Evolutionary conservation across 1,140 invertebrate species (phyloP).

Genomic region (Fragariocoptes setiger): DNA sequence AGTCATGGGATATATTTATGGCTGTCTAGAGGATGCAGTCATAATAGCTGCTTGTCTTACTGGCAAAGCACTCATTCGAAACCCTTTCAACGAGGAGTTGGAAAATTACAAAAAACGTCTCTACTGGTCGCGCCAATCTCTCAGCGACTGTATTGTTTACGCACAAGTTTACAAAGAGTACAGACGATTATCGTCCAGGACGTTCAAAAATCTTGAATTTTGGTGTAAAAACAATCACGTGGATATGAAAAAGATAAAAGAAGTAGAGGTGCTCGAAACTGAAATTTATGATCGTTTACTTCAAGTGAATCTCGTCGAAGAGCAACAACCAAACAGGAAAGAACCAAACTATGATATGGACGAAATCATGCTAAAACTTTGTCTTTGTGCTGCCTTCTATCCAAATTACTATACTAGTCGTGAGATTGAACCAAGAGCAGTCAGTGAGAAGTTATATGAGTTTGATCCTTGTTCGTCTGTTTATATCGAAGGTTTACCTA

Average conservation of each 20-base stretch:
- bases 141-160: slow-evolving; percentile 50
- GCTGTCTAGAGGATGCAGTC: slow-evolving; percentile 43
- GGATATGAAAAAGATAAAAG: slow-evolving; percentile 32
- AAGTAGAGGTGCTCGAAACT: slow-evolving; percentile 31
- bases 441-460: slow-evolving; percentile 28
- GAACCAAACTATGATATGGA: slow-evolving; percentile 3
- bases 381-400: slow-evolving; percentile 52
- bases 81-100: not conserved
- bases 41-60: slow-evolving; percentile 35
- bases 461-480: slow-evolving; percentile 41
- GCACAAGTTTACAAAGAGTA: slow-evolving; percentile 40
- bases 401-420: slow-evolving; percentile 48
- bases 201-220: slow-evolving; percentile 11
- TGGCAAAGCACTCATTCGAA: not conserved
- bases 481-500: slow-evolving; percentile 24
- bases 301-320: slow-evolving; percentile 14
- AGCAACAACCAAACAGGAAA: slow-evolving; percentile 1
- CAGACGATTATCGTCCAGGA: slow-evolving; percentile 1
- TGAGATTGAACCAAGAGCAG: slow-evolving; percentile 24
- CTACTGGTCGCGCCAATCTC: slow-evolving; percentile 40
- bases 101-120: slow-evolving; percentile 23
- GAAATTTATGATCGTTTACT: slow-evolving; percentile 31
- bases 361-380: slow-evolving; percentile 22
- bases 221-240: slow-evolving; percentile 42
- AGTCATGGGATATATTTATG: slow-evolving; percentile 52